Evolutionary conservation across 2,113 vertebrate genomes (phyloP), one percentile per base, ranked within the genome.

Genomic region (Melanerpes formicivorus): DNA sequence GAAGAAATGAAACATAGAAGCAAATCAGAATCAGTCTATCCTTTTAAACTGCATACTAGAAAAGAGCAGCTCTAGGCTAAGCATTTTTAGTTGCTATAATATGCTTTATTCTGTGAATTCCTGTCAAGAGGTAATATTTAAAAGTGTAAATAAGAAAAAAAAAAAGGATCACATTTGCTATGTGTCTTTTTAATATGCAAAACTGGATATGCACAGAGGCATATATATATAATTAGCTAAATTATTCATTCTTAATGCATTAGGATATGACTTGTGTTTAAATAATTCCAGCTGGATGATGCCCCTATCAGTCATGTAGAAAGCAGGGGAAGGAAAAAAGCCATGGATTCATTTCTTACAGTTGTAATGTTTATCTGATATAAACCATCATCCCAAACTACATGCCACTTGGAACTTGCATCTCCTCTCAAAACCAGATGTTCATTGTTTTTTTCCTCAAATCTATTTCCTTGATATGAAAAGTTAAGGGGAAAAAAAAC

Each of bases 181-280:
- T 80, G 70, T 77, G 30, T 93, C 93, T 92, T 96, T 93, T 95
- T 80, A 96, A 60, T 92, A 85, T 87, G 86, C 88, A 90, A 84
- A 89, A 72, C 77, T 90, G 82, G 27, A 77, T 95, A 55, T 70
- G 95, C 93, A 87, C 63, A 79, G 84, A 92, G 88, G 88, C 79
- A 91, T 92, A 94, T 74, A 67, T 94, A 72, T 95, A 96, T 92
- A 50, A 50, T 52, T 95, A 96, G 82, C 78, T 94, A 96, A 95
- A 90, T 88, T 80, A 83, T 93, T 95, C 56, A 82, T 94, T 93
- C 75, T 92, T 83, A 80, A 93, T 94, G 80, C 55, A 75, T 91
- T 95, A 96, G 80, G 86, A 90, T 95, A 80, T 85, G 88, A 92
- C 84, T 96, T 95, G 34, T 88, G 48, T 74, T 91, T 71, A 91